Evolutionary conservation across 2,888 invertebrate genomes (phyloP), one percentile per base, ranked within the genome.

Genomic region (Nomada ferruginata): DNA sequence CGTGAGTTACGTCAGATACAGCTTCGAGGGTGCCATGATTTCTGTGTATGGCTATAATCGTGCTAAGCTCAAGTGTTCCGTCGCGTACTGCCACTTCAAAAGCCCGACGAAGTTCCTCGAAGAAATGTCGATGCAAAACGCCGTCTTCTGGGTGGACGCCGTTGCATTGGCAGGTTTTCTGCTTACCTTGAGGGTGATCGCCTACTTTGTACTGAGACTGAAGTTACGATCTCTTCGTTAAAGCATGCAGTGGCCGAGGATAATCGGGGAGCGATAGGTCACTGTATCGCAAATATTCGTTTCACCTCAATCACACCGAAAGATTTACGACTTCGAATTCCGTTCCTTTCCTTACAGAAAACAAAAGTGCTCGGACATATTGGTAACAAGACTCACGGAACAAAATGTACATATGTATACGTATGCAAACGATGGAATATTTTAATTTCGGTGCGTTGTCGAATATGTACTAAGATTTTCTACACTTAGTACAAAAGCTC

Each of bases 21-120:
- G 98, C 50, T 98, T 98, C 94, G 98, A 99, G 94, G 98, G 98
- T 9, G 96, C 97, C 65, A 97, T 99, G 96, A 96, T 98, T 61
- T 96, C 98, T 4, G 97, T 98, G n/a, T 99, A 98, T 92, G 98
- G 98, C 26, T 96, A 96, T 92, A 96, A 97, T 86, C 95, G 99
- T 70, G 96, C 96, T 83, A 96, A 97, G 89, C 94, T 99, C 75
- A 95, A 96, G 87, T 99, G 99, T 94, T 96, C 96, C 55, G 96
- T 96, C 90, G 96, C 96, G 10, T 98, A 97, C 94, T 98, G 98
- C 94, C 97, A 97, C 91, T 97, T 96, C 94, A 96, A 97, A 88
- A 96, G 96, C 90, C 97, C 98, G 9, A 95, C 96, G 87, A 96
- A 97, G 91, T 97, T 99, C 92, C 95, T 99, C 70, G 96, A 97